These are phyloP conservation scores for Mesitornis unicolor DNA, from an alignment of 2,113 vertebrate genomes.

Conservation along the genomic window DNA sequence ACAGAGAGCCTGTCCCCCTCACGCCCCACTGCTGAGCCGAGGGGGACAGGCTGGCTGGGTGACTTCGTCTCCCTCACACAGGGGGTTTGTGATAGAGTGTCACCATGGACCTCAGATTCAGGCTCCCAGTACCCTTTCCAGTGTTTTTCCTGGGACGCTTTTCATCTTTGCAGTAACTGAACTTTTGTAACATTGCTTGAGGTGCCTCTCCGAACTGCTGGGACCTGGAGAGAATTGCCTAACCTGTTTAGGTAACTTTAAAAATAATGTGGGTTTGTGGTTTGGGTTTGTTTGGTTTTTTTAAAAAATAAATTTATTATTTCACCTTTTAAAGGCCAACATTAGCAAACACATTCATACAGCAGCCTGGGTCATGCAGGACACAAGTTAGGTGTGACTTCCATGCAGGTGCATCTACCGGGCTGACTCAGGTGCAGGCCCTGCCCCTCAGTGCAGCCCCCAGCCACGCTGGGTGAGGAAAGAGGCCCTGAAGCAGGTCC, in stretches of 20 bases:
- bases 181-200: background rate
- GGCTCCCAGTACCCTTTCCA: background rate
- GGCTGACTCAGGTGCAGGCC: rapidly evolving
- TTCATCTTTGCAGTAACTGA: background rate
- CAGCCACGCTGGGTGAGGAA: background rate
- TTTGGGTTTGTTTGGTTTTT: background rate
- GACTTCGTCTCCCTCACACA: background rate
- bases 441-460: background rate
- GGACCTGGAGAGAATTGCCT: background rate
- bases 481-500: background rate
- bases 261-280: background rate
- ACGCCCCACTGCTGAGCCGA: rapidly evolving
- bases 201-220: background rate
- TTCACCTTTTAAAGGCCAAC: background rate
- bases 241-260: background rate
- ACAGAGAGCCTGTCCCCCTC: background rate
- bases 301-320: background rate
- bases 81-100: background rate
- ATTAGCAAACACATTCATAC: background rate
- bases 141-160: background rate
- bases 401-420: rapidly evolving
- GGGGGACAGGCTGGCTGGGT: background rate
- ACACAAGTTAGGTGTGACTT: background rate
- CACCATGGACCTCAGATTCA: background rate
- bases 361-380: background rate